Base-by-base conservation (phyloP, 2,797 vertebrate genomes). In the Poeciliopsis infans region DNA sequence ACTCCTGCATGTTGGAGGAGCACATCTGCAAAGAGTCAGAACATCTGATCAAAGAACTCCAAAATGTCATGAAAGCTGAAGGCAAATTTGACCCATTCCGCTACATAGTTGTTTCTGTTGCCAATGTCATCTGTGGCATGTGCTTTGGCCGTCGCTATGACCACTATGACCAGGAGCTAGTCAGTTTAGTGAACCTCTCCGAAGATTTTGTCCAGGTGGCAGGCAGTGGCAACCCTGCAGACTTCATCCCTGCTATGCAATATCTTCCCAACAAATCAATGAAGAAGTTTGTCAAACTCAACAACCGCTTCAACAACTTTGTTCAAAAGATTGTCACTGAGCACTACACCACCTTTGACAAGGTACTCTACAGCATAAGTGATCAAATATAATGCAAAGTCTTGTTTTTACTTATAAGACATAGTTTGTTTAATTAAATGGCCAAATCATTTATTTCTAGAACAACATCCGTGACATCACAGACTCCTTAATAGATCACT, bases 71-170 rank as follows among this genome's bases (percentile, higher is more conserved):
- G 96, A 72, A 93, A 28, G 36, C 86, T 0, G 13, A 94, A 0
- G 96, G 96, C 55, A 88, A 88, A 72, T 97, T 99, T 0, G 97
- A 99, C 12, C 96, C 87, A 5, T 86, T 89, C 74, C 94, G 64
- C 0, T 95, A 97, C 73, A 75, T 99, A 4, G 95, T 97, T 12
- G 93, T 98, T 70, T 98, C 98, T 0, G 98, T 97, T 75, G 95
- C 97, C 55, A 99, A 99, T 0, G 96, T 99, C 41, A 95, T 99
- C 88, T 97, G 96, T 0, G 97, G 97, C 72, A 97, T 99, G 57
- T 98, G 97, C 92, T 99, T 98, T 2, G 97, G 97, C 43, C 96
- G 88, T 5, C 97, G 96, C 33, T 97, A 98, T 1, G 89, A 90
- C 87, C 97, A 99, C 2, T 81, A 96, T 0, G 88, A 97, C 84